These are phyloP conservation scores for Arnoldichthys spilopterus DNA, from an alignment of 2,797 vertebrate genomes.

Conservation along the genomic window DNA sequence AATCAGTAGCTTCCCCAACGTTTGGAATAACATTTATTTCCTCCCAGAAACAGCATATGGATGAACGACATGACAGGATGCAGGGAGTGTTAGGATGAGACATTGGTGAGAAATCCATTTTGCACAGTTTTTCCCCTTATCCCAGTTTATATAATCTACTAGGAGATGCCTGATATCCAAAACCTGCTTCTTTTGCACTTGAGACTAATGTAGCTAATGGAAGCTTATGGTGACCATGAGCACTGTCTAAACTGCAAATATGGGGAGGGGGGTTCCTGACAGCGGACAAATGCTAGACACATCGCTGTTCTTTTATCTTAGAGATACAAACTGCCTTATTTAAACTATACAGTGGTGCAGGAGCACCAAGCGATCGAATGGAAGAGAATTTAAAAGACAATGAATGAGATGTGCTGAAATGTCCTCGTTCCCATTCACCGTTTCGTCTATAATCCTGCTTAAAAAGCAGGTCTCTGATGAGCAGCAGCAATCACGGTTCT, in stretches of 20 bases:
- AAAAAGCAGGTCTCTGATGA: slow-evolving; percentile 31
- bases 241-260: no score
- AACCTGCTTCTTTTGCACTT: no score
- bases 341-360: no score
- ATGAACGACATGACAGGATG: background rate
- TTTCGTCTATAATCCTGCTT: slow-evolving; percentile 35
- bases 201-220: no score
- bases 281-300: no score
- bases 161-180: no score
- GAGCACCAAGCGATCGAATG: no score
- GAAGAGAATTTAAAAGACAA: background rate
- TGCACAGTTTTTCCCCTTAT: background rate
- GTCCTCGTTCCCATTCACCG: background rate
- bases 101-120: background rate
- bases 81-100: background rate
- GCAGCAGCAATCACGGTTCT: slow-evolving; percentile 38
- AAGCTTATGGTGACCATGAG: no score
- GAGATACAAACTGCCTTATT: no score
- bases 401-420: background rate
- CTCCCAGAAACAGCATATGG: background rate
- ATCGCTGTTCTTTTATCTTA: no score
- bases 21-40: background rate
- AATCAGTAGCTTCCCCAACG: background rate
- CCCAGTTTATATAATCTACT: no score
- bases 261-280: no score